These are phyloP conservation scores for Agelas oroides DNA, from an alignment of 37 sponge, comb jelly and placozoan genomes.

Conservation along the genomic window DNA sequence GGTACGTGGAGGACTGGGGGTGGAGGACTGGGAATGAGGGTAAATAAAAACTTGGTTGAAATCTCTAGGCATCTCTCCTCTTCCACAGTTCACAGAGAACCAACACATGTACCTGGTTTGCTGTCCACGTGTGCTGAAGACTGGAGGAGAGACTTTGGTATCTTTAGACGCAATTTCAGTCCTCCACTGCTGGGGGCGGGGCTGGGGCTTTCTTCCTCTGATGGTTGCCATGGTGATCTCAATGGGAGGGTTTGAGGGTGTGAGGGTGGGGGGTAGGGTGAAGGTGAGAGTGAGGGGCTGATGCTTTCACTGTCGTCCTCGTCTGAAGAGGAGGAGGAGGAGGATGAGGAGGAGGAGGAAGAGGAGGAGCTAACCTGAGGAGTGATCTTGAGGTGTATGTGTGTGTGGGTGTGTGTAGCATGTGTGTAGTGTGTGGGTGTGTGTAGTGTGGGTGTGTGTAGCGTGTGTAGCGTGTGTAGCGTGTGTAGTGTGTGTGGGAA, in stretches of 20 bases:
- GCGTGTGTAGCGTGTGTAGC: not conserved
- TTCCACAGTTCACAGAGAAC: too few relatives aligned
- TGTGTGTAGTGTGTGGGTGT: not conserved
- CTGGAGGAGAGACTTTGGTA: slow-evolving; percentile 31
- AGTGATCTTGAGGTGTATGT: slow-evolving; percentile 3
- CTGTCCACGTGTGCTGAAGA: too few relatives aligned
- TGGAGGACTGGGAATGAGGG: too few relatives aligned
- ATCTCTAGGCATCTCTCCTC: too few relatives aligned
- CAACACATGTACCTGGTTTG: too few relatives aligned
- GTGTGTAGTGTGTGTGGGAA: not conserved
- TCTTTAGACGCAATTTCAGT: slow-evolving; percentile 22
- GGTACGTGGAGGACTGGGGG: too few relatives aligned
- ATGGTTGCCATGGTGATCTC: not conserved
- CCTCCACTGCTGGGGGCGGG: not conserved
- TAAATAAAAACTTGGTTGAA: too few relatives aligned
- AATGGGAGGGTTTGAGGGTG: not conserved
- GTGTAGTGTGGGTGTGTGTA: not conserved
- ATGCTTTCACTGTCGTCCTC: not conserved
- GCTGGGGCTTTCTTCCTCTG: slow-evolving; percentile 1
- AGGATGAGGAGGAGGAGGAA: slow-evolving; percentile 1
- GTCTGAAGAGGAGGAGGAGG: not conserved
- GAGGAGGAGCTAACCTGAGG: slow-evolving; percentile 19
- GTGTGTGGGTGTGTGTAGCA: not conserved
- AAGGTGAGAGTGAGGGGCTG: not conserved
- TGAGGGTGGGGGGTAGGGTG: not conserved